Evolutionary conservation across 1,140 invertebrate species (phyloP), one percentile per base, ranked within the genome.

Genomic region (Orchesella cincta): DNA sequence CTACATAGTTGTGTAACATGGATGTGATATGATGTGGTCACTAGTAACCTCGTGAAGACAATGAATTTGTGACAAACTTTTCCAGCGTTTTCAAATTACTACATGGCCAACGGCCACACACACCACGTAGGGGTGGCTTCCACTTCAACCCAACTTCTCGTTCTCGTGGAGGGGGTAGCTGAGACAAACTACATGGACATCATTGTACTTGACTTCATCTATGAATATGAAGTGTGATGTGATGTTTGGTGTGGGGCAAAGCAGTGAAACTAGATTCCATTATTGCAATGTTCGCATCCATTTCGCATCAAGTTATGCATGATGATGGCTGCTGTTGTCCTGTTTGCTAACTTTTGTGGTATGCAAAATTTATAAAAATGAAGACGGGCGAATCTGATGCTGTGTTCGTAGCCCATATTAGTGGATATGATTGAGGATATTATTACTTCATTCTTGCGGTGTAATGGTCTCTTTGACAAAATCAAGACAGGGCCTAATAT

Each of bases 361-460:
- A 57, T 57, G 54, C 54, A 57, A 57, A 57, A 57, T 57, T 57
- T 57, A 23, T 57, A 57, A 57, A 57, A 26, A 16, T 57, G 14
- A 57, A 57, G 54, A 57, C 5, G 54, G 26, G 54, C 26, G 12
- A 5, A 26, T 26, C 12, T n/a, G n/a, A 57, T 12, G 54, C 26
- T 57, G 54, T n/a, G 8, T n/a, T 16, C 23, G 12, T 3, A 57
- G 54, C 12, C 54, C 26, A n/a, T 57, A 57, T 57, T 57, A 23
- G 54, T 57, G 54, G 12, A 23, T 23, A 57, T 57, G 54, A 57
- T 57, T 57, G 54, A 57, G 54, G 54, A 57, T 57, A 57, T 57
- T 57, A 57, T 57, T 57, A 57, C 54, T 57, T 26, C 54, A 57
- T 57, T 57, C 54, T 23, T 57, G 54, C 12, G 23, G 54, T 26